Conservation (phyloP, 2,113 vertebrate genomes). For the Chloroceryle aenea region DNA sequence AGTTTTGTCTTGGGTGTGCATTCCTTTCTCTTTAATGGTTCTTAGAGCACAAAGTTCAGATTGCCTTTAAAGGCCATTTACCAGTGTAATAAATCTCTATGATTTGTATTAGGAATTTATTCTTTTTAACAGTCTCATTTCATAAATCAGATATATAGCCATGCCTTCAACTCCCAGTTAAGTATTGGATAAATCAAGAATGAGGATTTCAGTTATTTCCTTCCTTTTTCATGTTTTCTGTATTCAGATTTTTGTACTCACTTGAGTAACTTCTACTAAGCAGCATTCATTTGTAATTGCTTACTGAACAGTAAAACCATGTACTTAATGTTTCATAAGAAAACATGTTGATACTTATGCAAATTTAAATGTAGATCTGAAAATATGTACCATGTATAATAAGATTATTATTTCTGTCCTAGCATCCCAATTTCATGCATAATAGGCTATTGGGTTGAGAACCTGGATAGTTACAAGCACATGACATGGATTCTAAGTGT, state of each 20-base stretch:
- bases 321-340: not conserved
- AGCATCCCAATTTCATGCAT: not conserved
- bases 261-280: not conserved
- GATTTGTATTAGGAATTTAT: not conserved
- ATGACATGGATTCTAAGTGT: not conserved
- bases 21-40: not conserved
- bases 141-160: not conserved
- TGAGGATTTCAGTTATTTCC: not conserved
- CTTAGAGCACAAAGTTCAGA: not conserved
- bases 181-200: not conserved
- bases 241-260: not conserved
- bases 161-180: not conserved
- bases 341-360: not conserved
- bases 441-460: not conserved
- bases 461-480: not conserved
- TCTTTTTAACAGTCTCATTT: not conserved
- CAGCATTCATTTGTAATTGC: not conserved
- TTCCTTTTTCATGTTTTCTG: not conserved
- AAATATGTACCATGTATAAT: not conserved
- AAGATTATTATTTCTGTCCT: not conserved
- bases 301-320: not conserved
- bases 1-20: not conserved
- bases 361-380: not conserved
- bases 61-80: not conserved
- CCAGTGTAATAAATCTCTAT: not conserved